Evolutionary conservation across 2,888 invertebrate genomes (phyloP), one percentile per base, ranked within the genome.

Genomic region (Drosophila longiperda): DNA sequence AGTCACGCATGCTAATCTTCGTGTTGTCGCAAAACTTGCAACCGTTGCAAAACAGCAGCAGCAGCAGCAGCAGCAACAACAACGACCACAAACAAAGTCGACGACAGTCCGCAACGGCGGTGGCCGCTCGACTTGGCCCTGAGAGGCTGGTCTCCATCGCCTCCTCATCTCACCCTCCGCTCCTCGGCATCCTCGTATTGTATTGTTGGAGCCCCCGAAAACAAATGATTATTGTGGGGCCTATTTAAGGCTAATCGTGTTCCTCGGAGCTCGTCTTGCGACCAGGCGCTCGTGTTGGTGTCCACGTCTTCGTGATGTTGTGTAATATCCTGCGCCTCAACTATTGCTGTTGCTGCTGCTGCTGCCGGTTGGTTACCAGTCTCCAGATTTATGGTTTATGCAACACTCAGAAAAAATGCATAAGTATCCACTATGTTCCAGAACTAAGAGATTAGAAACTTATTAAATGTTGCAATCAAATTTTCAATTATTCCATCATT

Each of bases 1-100:
- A 90, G 91, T 91, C 91, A 91, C 90, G 91, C 91, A 91, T 90
- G 86, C 91, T 85, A 90, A 89, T 87, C 82, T 82, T 87, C 90
- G 87, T 87, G 87, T 88, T 86, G 89, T 89, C 87, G 87, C 87
- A 81, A 87, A 83, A 87, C 70, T 78, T 82, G 85, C 88, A 88
- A 82, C 85, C 75, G 82, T 80, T 79, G 75, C 63, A 66, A 66
- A 45, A 62, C 66, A 71, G 80, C 73, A 82, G 75, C 66, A 70
- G 61, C 70, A 73, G 29, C 60, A 63, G 23, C 62, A 62, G 1
- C 48, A 69, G 38, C 68, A 72, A 72, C 78, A 66, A 73, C 75
- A 66, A 49, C 73, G 63, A 66, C 66, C 61, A 52, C 71, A 70
- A 45, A 62, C 64, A 64, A 59, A 36, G 42, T 52, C 62, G 62